Evolutionary conservation across 2,113 vertebrate genomes (phyloP), one percentile per base, ranked within the genome.

Genomic region (Hippocampus zosterae): DNA sequence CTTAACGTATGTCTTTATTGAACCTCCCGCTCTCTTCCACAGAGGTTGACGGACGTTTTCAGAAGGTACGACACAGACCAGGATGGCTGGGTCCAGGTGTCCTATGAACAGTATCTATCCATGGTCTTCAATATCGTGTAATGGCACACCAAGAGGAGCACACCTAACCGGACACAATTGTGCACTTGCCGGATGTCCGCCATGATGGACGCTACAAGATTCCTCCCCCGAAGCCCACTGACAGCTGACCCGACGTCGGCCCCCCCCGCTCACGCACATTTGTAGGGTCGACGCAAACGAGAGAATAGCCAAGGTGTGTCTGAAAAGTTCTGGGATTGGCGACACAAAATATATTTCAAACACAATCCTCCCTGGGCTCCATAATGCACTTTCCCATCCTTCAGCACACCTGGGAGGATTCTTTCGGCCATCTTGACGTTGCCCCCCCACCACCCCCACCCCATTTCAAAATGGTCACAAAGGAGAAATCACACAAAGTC

Each of bases 81-180:
- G 67, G 97, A 99, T 0, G 97, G 97, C 87, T 99, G 97, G 97
- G 97, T 99, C 78, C 96, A 98, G 84, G 95, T 99, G 78, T 98
- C 97, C 46, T 99, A 98, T 5, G 97, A 99, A 89, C 97, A 99
- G 44, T 99, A 98, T 73, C 95, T 99, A 71, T 96, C 95, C 72
- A 98, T 99, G 96, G 95, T 98, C 87, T 98, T 99, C 90, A 96
- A 94, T 84, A 92, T 96, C 0, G 95, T 99, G 92, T 99, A 93
- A 87, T 78, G 74, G n/a, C 70, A 91, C 63, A 74, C 66, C 69
- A 69, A 83, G 65, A 84, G 83, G 80, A 88, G 87, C 83, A 86
- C 80, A 88, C 87, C 81, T 85, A 87, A 87, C 81, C 87, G 87
- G 89, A 91, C 87, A 82, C 78, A 87, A 81, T 81, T 78, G 91